These are phyloP conservation scores for Girardia tigrina DNA, from an alignment of 2,888 invertebrate species.

Conservation along the genomic window DNA sequence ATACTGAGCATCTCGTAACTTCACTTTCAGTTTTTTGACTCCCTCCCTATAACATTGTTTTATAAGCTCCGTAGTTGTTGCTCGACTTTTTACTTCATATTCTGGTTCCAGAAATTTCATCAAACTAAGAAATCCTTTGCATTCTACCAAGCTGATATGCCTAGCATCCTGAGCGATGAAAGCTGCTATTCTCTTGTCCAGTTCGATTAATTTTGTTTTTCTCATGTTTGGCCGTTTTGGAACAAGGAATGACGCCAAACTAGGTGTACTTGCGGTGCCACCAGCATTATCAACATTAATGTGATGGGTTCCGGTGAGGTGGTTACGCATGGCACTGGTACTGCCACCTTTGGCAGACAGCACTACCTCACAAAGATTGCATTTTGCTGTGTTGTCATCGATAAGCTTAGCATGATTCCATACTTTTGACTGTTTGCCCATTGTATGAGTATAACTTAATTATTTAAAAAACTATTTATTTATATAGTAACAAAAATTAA, in stretches of 20 bases:
- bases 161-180: neutral
- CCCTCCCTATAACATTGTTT: no score
- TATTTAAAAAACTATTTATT: no score
- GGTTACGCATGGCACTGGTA: neutral
- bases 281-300: neutral
- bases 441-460: no score
- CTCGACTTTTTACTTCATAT: neutral
- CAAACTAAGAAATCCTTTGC: neutral
- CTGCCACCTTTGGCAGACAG: neutral
- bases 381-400: no score
- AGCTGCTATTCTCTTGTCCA: neutral
- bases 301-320: neutral
- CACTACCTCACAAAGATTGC: neutral
- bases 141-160: neutral
- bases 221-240: neutral
- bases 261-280: neutral
- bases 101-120: neutral
- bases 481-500: no score
- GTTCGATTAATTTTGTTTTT: neutral
- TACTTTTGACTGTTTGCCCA: no score
- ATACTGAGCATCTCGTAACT: no score
- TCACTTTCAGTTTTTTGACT: no score
- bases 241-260: neutral
- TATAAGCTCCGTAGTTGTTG: no score
- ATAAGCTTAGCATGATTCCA: no score